Conservation (phyloP, 2,888 invertebrate genomes). For the Hyposoter dolosus region DNA sequence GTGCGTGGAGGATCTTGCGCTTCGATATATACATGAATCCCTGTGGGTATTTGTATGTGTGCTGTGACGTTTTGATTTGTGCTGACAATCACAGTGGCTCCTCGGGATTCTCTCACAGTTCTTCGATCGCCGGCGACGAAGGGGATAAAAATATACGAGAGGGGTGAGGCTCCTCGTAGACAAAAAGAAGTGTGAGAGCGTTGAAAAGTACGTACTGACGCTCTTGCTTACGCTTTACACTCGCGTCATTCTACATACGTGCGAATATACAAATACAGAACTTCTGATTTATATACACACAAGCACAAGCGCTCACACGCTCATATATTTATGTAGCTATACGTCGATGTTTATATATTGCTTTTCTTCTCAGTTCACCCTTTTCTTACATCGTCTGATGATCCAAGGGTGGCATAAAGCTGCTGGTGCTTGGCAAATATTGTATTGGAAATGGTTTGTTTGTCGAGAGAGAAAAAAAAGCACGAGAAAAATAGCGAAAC, state of each 20-base stretch:
- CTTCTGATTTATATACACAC: constrained; percentile 5
- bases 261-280: background rate
- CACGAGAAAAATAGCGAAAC: background rate
- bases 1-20: constrained; percentile 37
- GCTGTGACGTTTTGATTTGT: constrained; percentile 63
- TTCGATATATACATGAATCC: background rate
- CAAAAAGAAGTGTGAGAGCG: constrained; percentile 46
- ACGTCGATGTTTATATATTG: constrained; percentile 8
- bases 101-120: constrained; percentile 44
- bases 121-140: constrained; percentile 53
- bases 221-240: constrained; percentile 1
- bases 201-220: constrained; percentile 25
- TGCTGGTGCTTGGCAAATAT: constrained; percentile 43
- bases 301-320: background rate
- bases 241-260: background rate
- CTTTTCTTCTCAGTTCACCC: constrained; percentile 11
- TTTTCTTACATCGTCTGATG: constrained; percentile 7
- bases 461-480: background rate
- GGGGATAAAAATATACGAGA: constrained; percentile 37
- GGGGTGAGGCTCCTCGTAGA: constrained; percentile 46
- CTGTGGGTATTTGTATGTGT: constrained; percentile 34
- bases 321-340: background rate
- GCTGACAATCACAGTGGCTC: constrained; percentile 64
- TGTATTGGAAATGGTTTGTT: constrained; percentile 45
- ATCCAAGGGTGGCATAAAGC: constrained; percentile 23